Evolutionary conservation across 2,797 vertebrate genomes (phyloP), one percentile per base, ranked within the genome.

Genomic region (Channa striata): DNA sequence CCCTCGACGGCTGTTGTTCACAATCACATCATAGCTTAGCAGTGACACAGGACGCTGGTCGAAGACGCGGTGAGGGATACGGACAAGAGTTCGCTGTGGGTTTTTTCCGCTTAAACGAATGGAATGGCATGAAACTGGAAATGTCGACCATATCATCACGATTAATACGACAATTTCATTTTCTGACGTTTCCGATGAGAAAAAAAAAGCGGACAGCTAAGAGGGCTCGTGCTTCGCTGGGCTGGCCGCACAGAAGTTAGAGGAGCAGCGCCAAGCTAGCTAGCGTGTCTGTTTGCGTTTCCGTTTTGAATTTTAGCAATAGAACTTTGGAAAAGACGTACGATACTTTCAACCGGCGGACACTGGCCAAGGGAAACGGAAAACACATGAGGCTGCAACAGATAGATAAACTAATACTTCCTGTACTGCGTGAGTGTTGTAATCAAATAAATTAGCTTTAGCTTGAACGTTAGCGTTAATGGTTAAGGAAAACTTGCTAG

Each of bases 221-320:
- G 30, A 25, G 43, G 74, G 58, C 76, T 74, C 81, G 80, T 76
- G 85, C 76, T 53, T 79, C 74, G 72, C 48, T 69, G 68, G 86
- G 61, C 36, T 90, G 81, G 74, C 57, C 77, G 65, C 48, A 74
- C 66, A 72, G 74, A 92, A 92, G 87, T 91, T 92, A 86, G 81
- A 80, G 73, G 62, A 80, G 20, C 21, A 19, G 25, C 43, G 17
- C 78, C 63, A 89, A 84, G 76, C 0, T 37, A 8, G 14, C 23
- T 1, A 2, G 9, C 3, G 2, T 11, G 1, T 0, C 0, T 0
- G 0, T 1, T 8, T 0, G 1, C 0, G 39, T 8, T 83, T 90
- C 88, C 86, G 81, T 4, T 72, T 4, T 1, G 9, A 14, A 8
- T 30, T 30, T 30, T 30, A 30, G 25, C 25, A 30, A 30, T 30